A percentile compares a stretch with the other conserved stretches of the same genome.
Conservation (phyloP, 2,888 invertebrate genomes). For the Drosophila neonasuta region DNA sequence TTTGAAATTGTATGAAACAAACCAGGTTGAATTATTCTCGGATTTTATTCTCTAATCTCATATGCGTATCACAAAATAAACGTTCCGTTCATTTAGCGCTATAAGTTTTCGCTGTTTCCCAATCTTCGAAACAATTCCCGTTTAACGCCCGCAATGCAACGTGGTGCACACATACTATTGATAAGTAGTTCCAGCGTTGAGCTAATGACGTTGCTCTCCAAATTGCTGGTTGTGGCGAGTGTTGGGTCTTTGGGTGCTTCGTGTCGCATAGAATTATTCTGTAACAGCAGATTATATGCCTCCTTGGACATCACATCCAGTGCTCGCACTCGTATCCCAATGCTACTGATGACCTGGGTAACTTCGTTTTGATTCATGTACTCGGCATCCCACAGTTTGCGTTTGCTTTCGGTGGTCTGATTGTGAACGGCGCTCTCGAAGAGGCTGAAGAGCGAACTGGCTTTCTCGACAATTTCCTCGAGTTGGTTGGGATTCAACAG, state of each 20-base stretch:
- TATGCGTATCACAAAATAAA: constrained; percentile 60
- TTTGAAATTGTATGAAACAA: constrained; percentile 49
- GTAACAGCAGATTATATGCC: constrained; percentile 49
- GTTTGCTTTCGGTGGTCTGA: constrained; percentile 21
- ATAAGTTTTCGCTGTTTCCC: constrained; percentile 17
- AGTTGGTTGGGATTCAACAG: constrained; percentile 88
- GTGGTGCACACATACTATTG: constrained; percentile 86
- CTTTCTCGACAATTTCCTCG: constrained; percentile 39
- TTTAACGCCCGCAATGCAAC: constrained; percentile 84
- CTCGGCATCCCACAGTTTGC: constrained; percentile 48
- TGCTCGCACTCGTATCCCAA: constrained; percentile 11
- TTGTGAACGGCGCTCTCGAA: constrained; percentile 47
- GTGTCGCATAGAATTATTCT: constrained; percentile 53
- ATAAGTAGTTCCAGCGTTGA: constrained; percentile 82
- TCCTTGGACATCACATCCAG: constrained; percentile 52
- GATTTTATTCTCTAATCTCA: constrained; percentile 73
- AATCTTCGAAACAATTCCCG: constrained; percentile 82
- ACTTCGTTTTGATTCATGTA: constrained; percentile 47
- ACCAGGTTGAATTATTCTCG: constrained; percentile 46
- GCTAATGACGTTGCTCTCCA: constrained; percentile 33
- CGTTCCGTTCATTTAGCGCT: constrained; percentile 49
- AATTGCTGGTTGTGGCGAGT: background rate
- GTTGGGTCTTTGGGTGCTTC: background rate
- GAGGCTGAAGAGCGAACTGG: constrained; percentile 52
- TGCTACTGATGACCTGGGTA: constrained; percentile 1